Conservation (phyloP, 2,888 invertebrate genomes). For the Cryptocephalus primarius region DNA sequence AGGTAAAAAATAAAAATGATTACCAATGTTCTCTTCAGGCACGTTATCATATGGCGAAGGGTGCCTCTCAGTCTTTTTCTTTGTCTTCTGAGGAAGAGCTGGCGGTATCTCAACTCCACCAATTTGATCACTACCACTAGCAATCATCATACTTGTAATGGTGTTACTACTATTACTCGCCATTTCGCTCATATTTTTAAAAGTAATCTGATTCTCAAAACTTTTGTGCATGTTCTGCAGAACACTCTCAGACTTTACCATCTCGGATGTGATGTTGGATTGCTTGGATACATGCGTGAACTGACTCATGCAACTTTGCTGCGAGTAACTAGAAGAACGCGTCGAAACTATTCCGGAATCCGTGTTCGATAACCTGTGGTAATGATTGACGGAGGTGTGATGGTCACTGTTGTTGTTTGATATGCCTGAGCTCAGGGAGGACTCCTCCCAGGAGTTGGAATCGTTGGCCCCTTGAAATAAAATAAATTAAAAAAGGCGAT, state of each 20-base stretch:
- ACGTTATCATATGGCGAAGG: slow-evolving; percentile 65
- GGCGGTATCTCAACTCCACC: slow-evolving; percentile 36
- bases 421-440: slow-evolving; percentile 27
- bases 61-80: slow-evolving; percentile 45
- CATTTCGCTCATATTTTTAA: slow-evolving; percentile 13
- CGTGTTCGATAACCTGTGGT: slow-evolving; percentile 34
- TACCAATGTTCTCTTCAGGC: slow-evolving; percentile 30
- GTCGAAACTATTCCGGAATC: slow-evolving; percentile 53
- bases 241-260: slow-evolving; percentile 25
- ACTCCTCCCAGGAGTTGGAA: slow-evolving; percentile 32
- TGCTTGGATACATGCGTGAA: slow-evolving; percentile 5
- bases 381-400: slow-evolving; percentile 23
- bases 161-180: slow-evolving; percentile 20
- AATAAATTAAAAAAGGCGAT: neutral
- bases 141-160: neutral
- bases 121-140: slow-evolving; percentile 15
- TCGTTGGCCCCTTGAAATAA: slow-evolving; percentile 22
- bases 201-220: slow-evolving; percentile 12
- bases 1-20: slow-evolving; percentile 3
- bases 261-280: slow-evolving; percentile 15
- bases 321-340: slow-evolving; percentile 47
- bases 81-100: slow-evolving; percentile 52
- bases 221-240: slow-evolving; percentile 17
- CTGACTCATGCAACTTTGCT: neutral
- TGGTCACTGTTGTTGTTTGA: slow-evolving; percentile 26